Evolutionary conservation across 2,113 vertebrate genomes (phyloP).

Genomic region (Mus spicilegus): DNA sequence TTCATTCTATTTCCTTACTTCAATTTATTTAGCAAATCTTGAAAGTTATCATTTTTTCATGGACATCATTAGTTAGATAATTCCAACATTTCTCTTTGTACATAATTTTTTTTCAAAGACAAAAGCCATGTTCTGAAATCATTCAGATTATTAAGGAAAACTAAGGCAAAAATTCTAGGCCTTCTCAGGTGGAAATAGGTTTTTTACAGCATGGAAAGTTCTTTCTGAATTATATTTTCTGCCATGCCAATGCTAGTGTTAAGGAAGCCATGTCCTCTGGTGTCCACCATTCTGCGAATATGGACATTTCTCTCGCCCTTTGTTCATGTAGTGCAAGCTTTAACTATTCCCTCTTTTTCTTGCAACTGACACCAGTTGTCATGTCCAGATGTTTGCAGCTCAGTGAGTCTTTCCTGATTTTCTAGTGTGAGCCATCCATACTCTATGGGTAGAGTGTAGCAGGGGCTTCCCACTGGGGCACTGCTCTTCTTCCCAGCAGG

Average conservation of each 20-base stretch:
- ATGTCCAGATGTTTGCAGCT: not conserved
- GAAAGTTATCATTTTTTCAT: not conserved
- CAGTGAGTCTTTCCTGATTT: not conserved
- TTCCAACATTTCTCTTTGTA: not conserved
- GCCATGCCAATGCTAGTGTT: not conserved
- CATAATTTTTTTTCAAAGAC: not conserved
- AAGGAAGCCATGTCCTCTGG: not conserved
- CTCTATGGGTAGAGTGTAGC: not conserved
- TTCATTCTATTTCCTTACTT: not conserved
- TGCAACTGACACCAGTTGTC: not conserved
- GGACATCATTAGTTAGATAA: not conserved
- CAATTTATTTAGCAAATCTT: not conserved
- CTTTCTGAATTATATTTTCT: not conserved
- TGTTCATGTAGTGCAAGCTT: not conserved
- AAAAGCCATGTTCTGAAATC: conserved; percentile 5
- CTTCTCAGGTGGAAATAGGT: not conserved
- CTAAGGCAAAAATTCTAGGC: not conserved
- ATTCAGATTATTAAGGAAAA: conserved; percentile 32
- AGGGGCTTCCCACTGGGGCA: not conserved
- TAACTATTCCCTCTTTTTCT: not conserved
- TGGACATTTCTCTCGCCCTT: rapidly evolving
- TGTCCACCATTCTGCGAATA: not conserved
- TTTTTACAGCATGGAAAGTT: not conserved
- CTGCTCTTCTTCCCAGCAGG: not conserved
- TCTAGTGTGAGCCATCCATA: not conserved